Conservation (phyloP, 2,797 vertebrate genomes). For the Chelon auratus region DNA sequence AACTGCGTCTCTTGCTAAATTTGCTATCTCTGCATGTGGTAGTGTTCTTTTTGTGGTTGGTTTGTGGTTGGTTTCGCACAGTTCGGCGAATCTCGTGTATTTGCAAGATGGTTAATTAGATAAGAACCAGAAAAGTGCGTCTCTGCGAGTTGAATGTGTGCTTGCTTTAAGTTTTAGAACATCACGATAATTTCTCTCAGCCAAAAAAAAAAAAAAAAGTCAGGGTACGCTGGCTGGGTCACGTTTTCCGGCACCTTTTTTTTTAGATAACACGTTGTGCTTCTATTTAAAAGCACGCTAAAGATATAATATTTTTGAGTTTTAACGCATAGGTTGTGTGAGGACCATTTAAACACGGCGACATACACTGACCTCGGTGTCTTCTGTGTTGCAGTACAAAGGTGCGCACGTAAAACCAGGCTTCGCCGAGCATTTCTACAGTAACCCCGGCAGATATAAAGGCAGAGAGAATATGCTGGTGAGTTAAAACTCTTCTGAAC, state of each 20-base stretch:
- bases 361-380: slow-evolving; percentile 13
- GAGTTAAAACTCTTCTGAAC: slow-evolving; percentile 68
- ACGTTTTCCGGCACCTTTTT: not conserved
- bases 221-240: not conserved
- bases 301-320: too few relatives aligned
- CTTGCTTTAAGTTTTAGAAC: not conserved
- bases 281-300: too few relatives aligned
- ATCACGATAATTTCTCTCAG: too few relatives aligned
- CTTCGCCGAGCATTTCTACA: slow-evolving; percentile 99
- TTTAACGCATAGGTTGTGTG: not conserved
- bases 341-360: not conserved
- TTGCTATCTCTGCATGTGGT: too few relatives aligned
- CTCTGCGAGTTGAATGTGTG: not conserved
- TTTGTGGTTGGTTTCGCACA: not conserved
- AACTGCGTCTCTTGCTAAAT: not conserved
- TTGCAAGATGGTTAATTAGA: not conserved
- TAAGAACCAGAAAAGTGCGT: not conserved
- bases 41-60: not conserved
- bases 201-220: not conserved
- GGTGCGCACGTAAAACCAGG: slow-evolving; percentile 99
- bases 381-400: slow-evolving; percentile 92
- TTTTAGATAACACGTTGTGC: not conserved
- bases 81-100: not conserved
- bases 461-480: slow-evolving; percentile 99
- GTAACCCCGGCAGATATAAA: slow-evolving; percentile 98